Base-by-base conservation (phyloP, 1,140 invertebrate species). In the Zaprionus lachaisei region DNA sequence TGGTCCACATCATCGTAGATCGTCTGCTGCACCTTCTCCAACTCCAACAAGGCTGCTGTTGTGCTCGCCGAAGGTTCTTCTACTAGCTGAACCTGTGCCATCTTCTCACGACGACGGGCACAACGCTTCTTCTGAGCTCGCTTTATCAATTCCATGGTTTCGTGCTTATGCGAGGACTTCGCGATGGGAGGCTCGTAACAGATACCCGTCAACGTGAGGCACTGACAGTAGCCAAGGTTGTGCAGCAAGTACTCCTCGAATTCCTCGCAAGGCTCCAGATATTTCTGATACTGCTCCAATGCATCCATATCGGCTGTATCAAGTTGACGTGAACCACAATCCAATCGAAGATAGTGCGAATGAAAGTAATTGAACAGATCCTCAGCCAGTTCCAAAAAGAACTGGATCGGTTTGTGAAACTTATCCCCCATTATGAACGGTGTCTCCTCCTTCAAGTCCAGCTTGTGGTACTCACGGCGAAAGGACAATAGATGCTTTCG, bases 331-430 rank as follows among this genome's bases (percentile, higher is more conserved):
- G 76, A 31, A 0, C 28, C 56, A 26, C 77, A 90, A 11, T 89
- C 77, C 22, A 92, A 26, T 28, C 84, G 80, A 26, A 90, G n/a
- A 12, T 80, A 64, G 1, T 55, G 24, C 3, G 72, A 60, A 38
- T 80, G 56, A 22, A 92, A 86, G 28, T 82, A 92, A 5, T 78
- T 74, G 22, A 92, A 92, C 11, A 92, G 4, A 34, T 92, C 87
- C 6, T 90, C 78, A 17, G 78, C 72, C 34, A 92, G 47, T 2
- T 82, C 75, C 0, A 92, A 77, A 15, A 81, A 92, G 67, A 87
- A 92, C 28, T 64, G 38, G 28, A 92, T 79, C 1, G 91, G 91
- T 54, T 91, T 91, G 62, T 92, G 91, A 4, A 84, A 90, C 0
- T 72, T 38, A 20, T 92, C 91, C 26, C 91, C 91, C 31, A 58